Base-by-base conservation (phyloP, 2,797 vertebrate species). In the Manis javanica region DNA sequence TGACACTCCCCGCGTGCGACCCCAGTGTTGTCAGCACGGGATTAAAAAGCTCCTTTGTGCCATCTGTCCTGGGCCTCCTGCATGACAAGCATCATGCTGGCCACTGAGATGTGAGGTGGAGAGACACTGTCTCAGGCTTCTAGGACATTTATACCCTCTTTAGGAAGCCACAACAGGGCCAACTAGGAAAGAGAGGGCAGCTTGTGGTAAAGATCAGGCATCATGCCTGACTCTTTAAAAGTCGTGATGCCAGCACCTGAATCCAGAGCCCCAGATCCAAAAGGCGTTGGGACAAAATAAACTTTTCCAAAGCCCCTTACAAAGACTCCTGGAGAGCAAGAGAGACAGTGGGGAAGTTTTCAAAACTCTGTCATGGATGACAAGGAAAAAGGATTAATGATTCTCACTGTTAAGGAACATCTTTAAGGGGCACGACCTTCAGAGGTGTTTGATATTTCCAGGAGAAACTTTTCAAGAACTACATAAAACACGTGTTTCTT, bases 1-100 rank as follows among this genome's bases (percentile, higher is more conserved):
- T 87, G 85, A 87, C 69, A 55, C 31, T 82, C 89, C 87, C 69
- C 90, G 59, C 81, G 74, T 84, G 81, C 59, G 12, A 77, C 46
- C 78, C 31, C 90, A 39, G 14, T 37, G 49, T 19, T 95, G 49
- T 77, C 84, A 71, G 71, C 81, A 72, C 55, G 72, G 63, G 31
- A 68, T 66, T 77, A 59, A 81, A n/a, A 86, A 83, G 39, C 16
- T 78, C 55, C 57, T 21, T 85, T 69, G 39, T 51, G 74, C 21
- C 14, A 8, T 57, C 51, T 69, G 21, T 78, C 21, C 10, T 42
- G 12, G 13, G 29, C 51, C 46, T 95, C n/a, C 19, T 74, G n/a
- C 39, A 49, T 92, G 61, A 69, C 31, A 53, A 61, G 29, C 29
- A 34, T 49, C 79, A 61, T 82, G 64, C 39, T 83, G 72, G 42